These are phyloP conservation scores for Laothoe populi DNA, from an alignment of 2,888 invertebrate genomes.

Conservation along the genomic window DNA sequence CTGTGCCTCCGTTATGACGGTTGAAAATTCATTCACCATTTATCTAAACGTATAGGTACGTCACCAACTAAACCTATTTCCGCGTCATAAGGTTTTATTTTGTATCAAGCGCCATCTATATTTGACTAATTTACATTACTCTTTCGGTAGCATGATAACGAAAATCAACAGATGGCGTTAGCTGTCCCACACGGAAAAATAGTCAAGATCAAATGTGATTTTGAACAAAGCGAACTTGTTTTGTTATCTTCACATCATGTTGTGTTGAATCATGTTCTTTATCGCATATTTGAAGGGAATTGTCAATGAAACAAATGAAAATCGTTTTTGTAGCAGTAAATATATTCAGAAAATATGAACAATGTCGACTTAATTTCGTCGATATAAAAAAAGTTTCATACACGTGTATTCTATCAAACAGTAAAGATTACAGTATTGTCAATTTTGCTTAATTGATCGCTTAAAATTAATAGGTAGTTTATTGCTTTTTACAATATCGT, in stretches of 20 bases:
- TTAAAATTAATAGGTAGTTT: conserved; percentile 64
- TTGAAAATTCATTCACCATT: too few species aligned
- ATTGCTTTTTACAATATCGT: conserved; percentile 83
- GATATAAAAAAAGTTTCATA: conserved; percentile 73
- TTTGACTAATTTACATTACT: too few species aligned
- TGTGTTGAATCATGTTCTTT: conserved; percentile 21
- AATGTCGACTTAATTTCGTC: conserved; percentile 74
- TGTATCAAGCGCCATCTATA: conserved; percentile 2
- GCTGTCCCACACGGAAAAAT: conserved; percentile 6
- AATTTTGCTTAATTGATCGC: conserved; percentile 72
- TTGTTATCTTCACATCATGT: not conserved
- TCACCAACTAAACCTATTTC: not conserved
- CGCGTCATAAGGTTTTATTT: not conserved
- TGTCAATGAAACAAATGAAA: conserved; percentile 53
- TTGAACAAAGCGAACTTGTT: conserved; percentile 23
- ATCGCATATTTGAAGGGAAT: conserved; percentile 2
- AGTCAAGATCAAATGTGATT: not conserved
- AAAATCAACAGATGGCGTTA: not conserved
- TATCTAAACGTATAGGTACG: too few species aligned
- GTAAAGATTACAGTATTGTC: conserved; percentile 77
- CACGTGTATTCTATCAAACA: conserved; percentile 51
- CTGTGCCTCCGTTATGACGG: too few species aligned
- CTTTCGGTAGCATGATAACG: not conserved
- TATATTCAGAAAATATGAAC: conserved; percentile 84
- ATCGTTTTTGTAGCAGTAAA: conserved; percentile 76